phyloP scores from a whole-genome alignment of 2,113 vertebrate genomes.

The Barnardius zonarius region DNA sequence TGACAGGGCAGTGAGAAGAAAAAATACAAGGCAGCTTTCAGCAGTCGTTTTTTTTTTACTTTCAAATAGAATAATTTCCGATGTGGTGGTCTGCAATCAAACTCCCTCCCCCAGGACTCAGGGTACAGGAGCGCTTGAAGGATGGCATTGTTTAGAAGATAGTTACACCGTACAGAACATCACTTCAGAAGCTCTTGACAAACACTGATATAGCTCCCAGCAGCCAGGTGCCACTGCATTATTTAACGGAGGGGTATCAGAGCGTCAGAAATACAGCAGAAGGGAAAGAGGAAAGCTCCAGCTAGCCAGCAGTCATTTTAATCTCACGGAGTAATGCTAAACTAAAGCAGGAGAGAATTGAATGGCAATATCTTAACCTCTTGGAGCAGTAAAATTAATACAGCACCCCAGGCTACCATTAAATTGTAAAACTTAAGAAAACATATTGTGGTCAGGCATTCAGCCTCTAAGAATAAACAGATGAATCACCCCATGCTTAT shows the following conservation, averaged over 20 bases:
- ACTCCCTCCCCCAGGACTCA: background rate
- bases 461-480: constrained; percentile 18
- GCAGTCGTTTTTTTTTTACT: background rate
- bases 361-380: background rate
- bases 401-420: background rate
- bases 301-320: background rate
- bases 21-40: background rate
- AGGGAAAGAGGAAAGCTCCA: background rate
- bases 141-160: background rate
- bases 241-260: background rate
- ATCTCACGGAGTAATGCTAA: background rate
- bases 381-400: constrained; percentile 42
- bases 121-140: background rate
- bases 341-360: background rate
- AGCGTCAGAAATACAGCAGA: background rate
- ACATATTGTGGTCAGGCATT: constrained; percentile 13
- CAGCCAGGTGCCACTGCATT: background rate
- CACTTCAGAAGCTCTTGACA: background rate
- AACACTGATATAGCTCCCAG: background rate
- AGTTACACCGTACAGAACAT: background rate
- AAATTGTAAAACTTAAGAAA: constrained; percentile 38
- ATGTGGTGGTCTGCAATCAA: background rate
- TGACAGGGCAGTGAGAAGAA: background rate
- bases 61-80: background rate
- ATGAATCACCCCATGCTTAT: constrained; percentile 4